phyloP scores from a whole-genome alignment of 1,140 invertebrate genomes.

The Listronotus bonariensis region DNA sequence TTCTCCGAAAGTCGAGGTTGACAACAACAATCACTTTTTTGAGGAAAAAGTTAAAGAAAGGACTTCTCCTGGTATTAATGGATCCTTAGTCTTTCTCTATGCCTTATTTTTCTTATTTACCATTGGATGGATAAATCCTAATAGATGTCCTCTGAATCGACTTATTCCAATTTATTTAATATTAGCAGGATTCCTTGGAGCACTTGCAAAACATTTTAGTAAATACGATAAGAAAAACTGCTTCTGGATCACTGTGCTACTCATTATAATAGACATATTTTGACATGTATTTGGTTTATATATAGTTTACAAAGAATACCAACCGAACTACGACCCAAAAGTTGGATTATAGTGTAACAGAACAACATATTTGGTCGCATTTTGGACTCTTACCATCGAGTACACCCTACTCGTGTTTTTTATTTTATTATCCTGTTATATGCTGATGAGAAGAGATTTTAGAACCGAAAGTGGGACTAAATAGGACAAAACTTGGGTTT shows the following conservation, averaged over 20 bases:
- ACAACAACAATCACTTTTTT: no score
- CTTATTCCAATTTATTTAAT: slow-evolving; percentile 51
- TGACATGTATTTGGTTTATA: slow-evolving; percentile 47
- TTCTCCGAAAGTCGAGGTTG: no score
- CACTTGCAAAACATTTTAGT: slow-evolving; percentile 39
- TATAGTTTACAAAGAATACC: slow-evolving; percentile 49
- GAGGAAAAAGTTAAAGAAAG: no score
- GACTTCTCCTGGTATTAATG: slow-evolving; percentile 51
- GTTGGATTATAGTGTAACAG: slow-evolving; percentile 45
- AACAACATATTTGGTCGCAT: slow-evolving; percentile 49
- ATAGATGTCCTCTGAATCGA: slow-evolving; percentile 46
- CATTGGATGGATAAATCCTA: slow-evolving; percentile 47
- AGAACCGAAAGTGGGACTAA: background rate
- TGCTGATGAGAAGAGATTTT: slow-evolving; percentile 44
- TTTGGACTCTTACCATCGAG: slow-evolving; percentile 51
- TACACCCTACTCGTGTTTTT: slow-evolving; percentile 48
- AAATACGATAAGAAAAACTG: slow-evolving; percentile 42
- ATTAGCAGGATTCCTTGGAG: slow-evolving; percentile 44
- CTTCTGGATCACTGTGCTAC: slow-evolving; percentile 39
- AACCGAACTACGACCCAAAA: slow-evolving; percentile 48
- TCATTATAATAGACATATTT: slow-evolving; percentile 40
- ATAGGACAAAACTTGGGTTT: no score
- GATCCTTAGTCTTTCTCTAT: slow-evolving; percentile 47
- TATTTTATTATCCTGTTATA: slow-evolving; percentile 45
- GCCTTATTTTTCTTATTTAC: slow-evolving; percentile 46